Evolutionary conservation across 2,888 invertebrate genomes (phyloP), one percentile per base, ranked within the genome.

Genomic region (Tuberolachnus salignus): DNA sequence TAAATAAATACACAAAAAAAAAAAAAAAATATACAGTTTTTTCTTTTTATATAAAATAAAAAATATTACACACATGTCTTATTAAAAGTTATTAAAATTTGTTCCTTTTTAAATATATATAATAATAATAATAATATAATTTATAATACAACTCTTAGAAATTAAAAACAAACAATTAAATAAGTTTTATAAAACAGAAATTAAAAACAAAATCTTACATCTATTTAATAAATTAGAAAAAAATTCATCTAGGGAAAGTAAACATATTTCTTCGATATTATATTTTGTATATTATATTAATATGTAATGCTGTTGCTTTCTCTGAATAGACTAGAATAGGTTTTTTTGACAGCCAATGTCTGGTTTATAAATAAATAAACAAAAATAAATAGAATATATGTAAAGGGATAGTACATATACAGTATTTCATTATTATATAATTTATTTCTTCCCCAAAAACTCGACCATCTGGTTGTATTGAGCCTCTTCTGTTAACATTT

Each of bases 381-480:
- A 75, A 75, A 69, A 61, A 66, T 80, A 66, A 72, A 67, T 59
- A 80, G 55, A 66, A 73, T 66, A 64, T 64, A 80, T 67, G 63
- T 63, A 71, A 34, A n/a, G 71, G 63, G 51, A 34, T 34, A 71
- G 63, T 71, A 64, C 80, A 64, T 80, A 71, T 63, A 71, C 49
- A 1, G 16, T 72, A 81, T 59, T 72, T 69, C 59, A 63, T 57
- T 26, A 53, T 44, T 57, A 80, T 44, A 63, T 73, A 73, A 51
- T 64, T 81, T 82, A 83, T 86, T 88, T 88, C 84, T 89, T 89
- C 86, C 92, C 92, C 87, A 92, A 89, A 88, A 90, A 91, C 87
- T 92, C 91, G 87, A 91, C 91, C 92, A 92, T 91, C 87, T 91
- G 91, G 86, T 89, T 89, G 88, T 91, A 90, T 87, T 90, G 90